Base-by-base conservation (phyloP, 2,113 vertebrate genomes). In the Brachyhypopomus occidentalis region DNA sequence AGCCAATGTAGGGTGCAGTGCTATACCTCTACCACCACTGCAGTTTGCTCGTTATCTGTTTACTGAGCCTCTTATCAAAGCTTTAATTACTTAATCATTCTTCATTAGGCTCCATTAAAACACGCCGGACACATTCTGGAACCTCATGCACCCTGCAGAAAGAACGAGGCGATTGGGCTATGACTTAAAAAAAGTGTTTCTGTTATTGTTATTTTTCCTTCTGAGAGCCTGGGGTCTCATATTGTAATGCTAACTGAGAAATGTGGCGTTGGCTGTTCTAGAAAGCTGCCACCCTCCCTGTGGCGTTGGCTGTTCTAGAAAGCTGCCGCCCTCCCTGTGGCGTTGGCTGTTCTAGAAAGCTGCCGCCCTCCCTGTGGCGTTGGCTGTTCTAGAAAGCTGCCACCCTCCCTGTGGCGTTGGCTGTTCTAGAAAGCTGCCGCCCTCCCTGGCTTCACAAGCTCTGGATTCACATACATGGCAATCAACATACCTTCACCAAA, bases 71-170 rank as follows among this genome's bases (percentile, higher is more conserved):
- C 87, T 91, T 92, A 92, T 92, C 91, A 88, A 84, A 86, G 56
- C 84, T 89, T 92, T 92, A 92, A 93, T 93, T 90, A 90, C 89
- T 91, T 93, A 93, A 94, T 93, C 93, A 93, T 93, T 94, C 92
- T 90, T 93, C 90, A 92, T 92, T 92, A 91, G 89, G 88, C 90
- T 89, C 92, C 91, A 91, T 93, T 93, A 91, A 91, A 92, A 88
- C 85, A 91, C 90, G 88, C 87, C 89, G 75, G 89, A 89, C 82
- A 84, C 63, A 83, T 87, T n/a, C n/a, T n/a, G n/a, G n/a, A n/a
- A n/a, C n/a, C n/a, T n/a, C n/a, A n/a, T 87, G 86, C 88, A 80
- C 86, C 88, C 80, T 87, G 82, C 66, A 84, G 48, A 87, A 87
- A 84, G 5, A 52, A 52, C 5, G 41, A 52, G 45, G 12, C 45